Conservation (phyloP, 2,797 vertebrate species). For the Numenius phaeopus region DNA sequence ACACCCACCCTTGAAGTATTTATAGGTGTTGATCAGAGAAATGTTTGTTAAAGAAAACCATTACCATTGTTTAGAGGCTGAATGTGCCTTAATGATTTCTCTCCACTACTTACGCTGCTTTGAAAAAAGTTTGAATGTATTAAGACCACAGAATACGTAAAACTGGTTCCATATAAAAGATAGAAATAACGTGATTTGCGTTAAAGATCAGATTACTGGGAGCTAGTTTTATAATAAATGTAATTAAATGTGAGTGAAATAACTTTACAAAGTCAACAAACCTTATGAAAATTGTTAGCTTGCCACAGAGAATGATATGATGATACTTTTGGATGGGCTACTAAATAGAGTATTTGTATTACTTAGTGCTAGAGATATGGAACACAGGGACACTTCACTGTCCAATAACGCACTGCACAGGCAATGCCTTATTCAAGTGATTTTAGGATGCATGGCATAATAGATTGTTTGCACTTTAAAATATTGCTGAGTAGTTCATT, state of each 20-base stretch:
- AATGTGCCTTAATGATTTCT: background rate
- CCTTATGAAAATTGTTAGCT: background rate
- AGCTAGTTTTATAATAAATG: background rate
- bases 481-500: background rate
- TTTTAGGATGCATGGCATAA: background rate
- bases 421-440: background rate
- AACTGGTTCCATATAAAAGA: slow-evolving; percentile 33
- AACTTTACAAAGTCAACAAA: background rate
- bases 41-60: background rate
- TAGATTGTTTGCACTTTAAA: background rate
- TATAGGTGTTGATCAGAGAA: too few species aligned
- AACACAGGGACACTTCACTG: background rate
- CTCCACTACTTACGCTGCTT: background rate
- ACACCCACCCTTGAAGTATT: too few species aligned
- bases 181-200: background rate
- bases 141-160: slow-evolving; percentile 22
- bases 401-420: background rate
- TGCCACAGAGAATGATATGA: background rate
- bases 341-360: background rate
- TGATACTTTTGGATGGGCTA: background rate
- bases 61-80: background rate
- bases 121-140: background rate
- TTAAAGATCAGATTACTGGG: slow-evolving; percentile 8
- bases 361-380: background rate
- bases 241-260: background rate